Conservation (phyloP, 2,113 vertebrate genomes). For the Poeciliopsis prolifica region DNA sequence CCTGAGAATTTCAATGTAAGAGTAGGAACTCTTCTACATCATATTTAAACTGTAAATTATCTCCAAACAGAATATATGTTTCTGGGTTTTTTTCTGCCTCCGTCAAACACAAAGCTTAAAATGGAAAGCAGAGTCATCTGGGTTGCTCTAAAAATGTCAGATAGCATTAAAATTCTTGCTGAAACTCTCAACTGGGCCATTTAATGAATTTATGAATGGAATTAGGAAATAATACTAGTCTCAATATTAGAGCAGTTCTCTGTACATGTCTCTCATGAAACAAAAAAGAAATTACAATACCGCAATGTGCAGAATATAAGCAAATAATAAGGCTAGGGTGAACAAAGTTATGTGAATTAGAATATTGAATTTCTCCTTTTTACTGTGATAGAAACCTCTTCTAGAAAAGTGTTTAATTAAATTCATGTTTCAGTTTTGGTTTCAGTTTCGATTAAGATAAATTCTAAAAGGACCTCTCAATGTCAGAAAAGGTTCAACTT, state of each 20-base stretch:
- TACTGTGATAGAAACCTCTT: neutral
- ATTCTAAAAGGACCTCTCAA: neutral
- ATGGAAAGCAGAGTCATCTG: slow-evolving; percentile 18
- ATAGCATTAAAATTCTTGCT: slow-evolving; percentile 39
- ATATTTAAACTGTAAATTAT: slow-evolving; percentile 16
- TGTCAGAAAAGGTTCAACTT: neutral
- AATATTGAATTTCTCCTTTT: neutral
- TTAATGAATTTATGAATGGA: slow-evolving; percentile 51
- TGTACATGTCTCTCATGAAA: slow-evolving; percentile 1
- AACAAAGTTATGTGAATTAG: slow-evolving; percentile 24
- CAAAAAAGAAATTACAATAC: neutral
- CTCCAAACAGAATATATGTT: slow-evolving; percentile 5
- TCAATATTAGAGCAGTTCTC: slow-evolving; percentile 20
- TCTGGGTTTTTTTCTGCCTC: neutral
- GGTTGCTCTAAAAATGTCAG: slow-evolving; percentile 58
- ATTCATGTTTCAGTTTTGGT: neutral
- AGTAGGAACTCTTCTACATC: neutral
- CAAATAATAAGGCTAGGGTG: neutral
- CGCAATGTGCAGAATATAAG: too few species aligned
- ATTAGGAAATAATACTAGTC: slow-evolving; percentile 29
- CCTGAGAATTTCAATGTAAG: neutral
- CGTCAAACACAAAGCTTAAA: slow-evolving; percentile 24
- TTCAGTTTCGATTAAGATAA: neutral
- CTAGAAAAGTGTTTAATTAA: neutral
- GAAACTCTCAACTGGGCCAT: slow-evolving; percentile 31